Base-by-base conservation (phyloP, 1,140 invertebrate species). In the Caenorhabditis remanei region DNA sequence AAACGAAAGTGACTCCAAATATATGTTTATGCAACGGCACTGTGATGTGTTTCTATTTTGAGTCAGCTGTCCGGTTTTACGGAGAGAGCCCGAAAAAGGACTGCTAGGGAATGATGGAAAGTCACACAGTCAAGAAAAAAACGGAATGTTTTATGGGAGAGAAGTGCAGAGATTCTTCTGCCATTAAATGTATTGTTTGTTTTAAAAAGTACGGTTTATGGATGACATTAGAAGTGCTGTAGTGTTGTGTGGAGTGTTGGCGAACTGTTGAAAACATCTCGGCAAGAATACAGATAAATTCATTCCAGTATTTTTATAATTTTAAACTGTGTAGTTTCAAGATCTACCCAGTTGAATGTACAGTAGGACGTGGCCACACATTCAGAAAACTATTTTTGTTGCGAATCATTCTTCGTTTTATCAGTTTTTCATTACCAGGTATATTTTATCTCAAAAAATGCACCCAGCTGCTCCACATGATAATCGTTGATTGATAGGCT, bases 201-300 rank as follows among this genome's bases (percentile, higher is more conserved):
- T 71, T 71, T 16, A 14, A 46, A 40, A 63, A 71, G 65, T 71
- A n/a, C 65, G 46, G 43, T 71, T 46, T 43, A 79, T 79, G 14
- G 19, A 50, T 50, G 71, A 32, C 32, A 41, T 11, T 5, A 67
- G 13, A 9, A 32, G 13, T 40, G 4, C 11, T 32, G 32, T 32
- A 32, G 32, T 32, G 32, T 32, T 32, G 32, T 32, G 32, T 32
- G 19, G 24, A 32, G n/a, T n/a, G n/a, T n/a, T n/a, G n/a, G 63
- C 63, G 7, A 32, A 53, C 16, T 53, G 9, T 53, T 53, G 50
- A 53, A 53, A 61, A 61, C 7, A 61, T 8, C 56, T n/a, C 32
- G 32, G 32, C 32, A 32, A 32, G 32, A 32, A 32, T 32, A 32
- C 32, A 32, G 32, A 32, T 1, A 32, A 32, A 32, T 32, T 32